phyloP scores from a whole-genome alignment of 2,888 invertebrate genomes.

The Teleogryllus oceanicus region DNA sequence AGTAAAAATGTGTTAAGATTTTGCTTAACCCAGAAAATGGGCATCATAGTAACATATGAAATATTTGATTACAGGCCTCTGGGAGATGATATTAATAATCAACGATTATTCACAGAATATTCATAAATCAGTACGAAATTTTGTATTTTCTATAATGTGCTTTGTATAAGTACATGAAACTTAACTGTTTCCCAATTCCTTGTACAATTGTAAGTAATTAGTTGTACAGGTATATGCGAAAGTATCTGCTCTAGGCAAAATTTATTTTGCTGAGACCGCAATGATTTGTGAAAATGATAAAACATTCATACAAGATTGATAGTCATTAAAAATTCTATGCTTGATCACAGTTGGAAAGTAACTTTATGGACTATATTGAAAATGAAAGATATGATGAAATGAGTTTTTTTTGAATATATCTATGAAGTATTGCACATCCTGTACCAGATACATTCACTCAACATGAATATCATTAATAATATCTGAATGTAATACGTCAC shows the following conservation, averaged over 20 bases:
- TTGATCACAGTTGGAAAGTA: conserved; percentile 19
- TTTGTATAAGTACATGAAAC: background rate
- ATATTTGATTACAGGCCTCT: background rate
- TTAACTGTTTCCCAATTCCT: background rate
- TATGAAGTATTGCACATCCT: conserved; percentile 5
- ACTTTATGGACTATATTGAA: conserved; percentile 21
- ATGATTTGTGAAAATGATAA: conserved; percentile 7
- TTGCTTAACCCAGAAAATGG: background rate
- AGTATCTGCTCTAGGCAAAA: conserved; percentile 6
- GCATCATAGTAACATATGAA: background rate
- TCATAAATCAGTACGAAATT: background rate
- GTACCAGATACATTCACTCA: background rate
- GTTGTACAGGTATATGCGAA: background rate
- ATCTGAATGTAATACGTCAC: background rate
- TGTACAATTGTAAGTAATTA: background rate
- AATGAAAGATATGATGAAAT: conserved; percentile 19
- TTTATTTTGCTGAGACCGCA: background rate
- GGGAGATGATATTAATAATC: background rate
- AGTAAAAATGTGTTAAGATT: background rate
- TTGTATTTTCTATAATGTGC: conserved; percentile 7
- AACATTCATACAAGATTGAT: conserved; percentile 18
- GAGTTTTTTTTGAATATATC: background rate
- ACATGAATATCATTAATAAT: background rate
- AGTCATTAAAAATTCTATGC: conserved; percentile 18
- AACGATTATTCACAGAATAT: background rate